Base-by-base conservation (phyloP, 53 echinoderm and acorn worm genomes). In the Zoroaster sp. region DNA sequence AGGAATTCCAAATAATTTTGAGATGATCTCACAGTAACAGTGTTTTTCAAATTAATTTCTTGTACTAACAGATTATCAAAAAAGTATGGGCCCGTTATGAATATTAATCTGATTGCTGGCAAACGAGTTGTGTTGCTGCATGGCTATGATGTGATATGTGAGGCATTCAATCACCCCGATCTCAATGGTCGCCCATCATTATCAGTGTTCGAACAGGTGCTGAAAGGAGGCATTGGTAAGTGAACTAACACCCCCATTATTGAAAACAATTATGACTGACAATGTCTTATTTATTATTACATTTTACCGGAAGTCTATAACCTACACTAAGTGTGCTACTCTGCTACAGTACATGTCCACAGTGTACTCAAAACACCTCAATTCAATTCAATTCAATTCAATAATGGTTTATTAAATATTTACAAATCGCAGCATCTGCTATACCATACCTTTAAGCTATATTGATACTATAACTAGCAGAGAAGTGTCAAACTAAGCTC, bases 171-270 rank as follows among this genome's bases (percentile, higher is more conserved):
- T 32, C 67, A 81, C 10, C 81, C 40, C 17, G 66, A 67, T 21
- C 66, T 81, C 5, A 81, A 81, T 81, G 81, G 81, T 41, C 81
- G 81, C 30, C 81, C 81, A 9, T 67, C 81, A 17, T 38, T 81
- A 11, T 54, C 81, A 41, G 81, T 81, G 7, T 81, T 81, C 42
- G 81, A 81, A 66, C 36, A 66, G 40, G 81, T 81, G 41, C 42
- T 25, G 32, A 30, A 81, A 28, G 81, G 81, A 23, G 81, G 81
- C 55, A 36, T 67, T 12, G 81, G 81, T 81, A 42, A 79, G 59
- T 3, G 8, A 35, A 38, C 2, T 18, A 66, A 55, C 31, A n/a
- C n/a, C n/a, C n/a, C n/a, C n/a, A n/a, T n/a, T n/a, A n/a, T n/a
- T n/a, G n/a, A n/a, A n/a, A n/a, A n/a, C n/a, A n/a, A n/a, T n/a